These are phyloP conservation scores for Oceanodroma tethys DNA, from an alignment of 2,113 vertebrate genomes.

Conservation along the genomic window DNA sequence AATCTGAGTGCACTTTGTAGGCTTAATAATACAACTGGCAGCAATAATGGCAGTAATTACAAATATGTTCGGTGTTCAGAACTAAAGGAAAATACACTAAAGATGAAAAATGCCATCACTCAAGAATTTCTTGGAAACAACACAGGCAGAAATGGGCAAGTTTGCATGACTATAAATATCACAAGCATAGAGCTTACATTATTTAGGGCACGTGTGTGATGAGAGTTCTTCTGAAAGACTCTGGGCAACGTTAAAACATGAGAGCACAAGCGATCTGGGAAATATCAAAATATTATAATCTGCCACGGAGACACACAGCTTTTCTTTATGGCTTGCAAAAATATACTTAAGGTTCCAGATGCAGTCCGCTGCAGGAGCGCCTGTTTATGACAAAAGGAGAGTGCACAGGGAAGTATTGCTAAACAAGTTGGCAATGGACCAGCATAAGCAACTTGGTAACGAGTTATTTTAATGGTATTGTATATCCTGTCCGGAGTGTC, in stretches of 20 bases:
- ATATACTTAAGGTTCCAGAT: not conserved
- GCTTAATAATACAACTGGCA: not conserved
- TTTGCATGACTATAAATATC: conserved; percentile 33
- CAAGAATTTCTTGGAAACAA: not conserved
- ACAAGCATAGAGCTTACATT: not conserved
- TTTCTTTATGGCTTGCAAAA: conserved; percentile 35
- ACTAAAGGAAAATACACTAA: not conserved
- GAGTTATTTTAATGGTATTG: conserved; percentile 5
- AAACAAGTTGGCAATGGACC: not conserved
- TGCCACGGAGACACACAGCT: not conserved
- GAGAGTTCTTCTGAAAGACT: not conserved
- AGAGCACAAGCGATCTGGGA: conserved; percentile 36
- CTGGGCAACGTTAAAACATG: not conserved
- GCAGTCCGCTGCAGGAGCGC: not conserved
- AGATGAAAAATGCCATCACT: conserved; percentile 17
- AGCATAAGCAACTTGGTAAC: not conserved
- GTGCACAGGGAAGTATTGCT: not conserved
- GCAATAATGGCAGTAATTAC: conserved; percentile 14
- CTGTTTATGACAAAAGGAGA: conserved; percentile 23
- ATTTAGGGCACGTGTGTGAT: not conserved
- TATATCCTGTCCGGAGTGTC: not conserved
- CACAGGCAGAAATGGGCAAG: not conserved
- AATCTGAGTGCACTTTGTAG: not conserved
- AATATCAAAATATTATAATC: conserved; percentile 55
- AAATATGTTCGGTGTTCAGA: not conserved